Percentiles rank a stretch among this genome's conserved stretches.
phyloP scores from a whole-genome alignment of 1,140 invertebrate species.

The Harlomillsia oculata region DNA sequence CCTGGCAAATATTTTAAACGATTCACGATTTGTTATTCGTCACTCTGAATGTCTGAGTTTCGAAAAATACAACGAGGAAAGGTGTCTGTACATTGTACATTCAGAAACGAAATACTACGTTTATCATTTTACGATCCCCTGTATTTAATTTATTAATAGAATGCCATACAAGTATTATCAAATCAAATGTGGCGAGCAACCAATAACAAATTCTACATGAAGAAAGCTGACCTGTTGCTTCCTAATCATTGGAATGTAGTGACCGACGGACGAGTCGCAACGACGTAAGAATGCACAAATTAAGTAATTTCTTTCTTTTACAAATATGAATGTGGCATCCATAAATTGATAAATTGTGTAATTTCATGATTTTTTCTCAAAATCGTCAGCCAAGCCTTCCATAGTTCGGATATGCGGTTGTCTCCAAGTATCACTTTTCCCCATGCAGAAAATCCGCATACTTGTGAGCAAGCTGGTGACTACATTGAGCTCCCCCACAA shows the following conservation, averaged over 20 bases:
- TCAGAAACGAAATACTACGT: too few species aligned
- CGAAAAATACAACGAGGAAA: too few species aligned
- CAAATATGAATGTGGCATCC: neutral
- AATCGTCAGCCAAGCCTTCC: conserved; percentile 12
- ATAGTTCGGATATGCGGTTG: conserved; percentile 18
- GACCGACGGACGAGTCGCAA: neutral
- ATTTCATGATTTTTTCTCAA: too few species aligned
- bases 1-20: too few species aligned
- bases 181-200: conserved; percentile 8
- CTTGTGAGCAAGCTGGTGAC: conserved; percentile 21
- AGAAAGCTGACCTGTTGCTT: conserved; percentile 5
- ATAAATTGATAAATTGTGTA: too few species aligned
- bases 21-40: too few species aligned
- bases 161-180: neutral
- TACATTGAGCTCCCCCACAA: conserved; percentile 14
- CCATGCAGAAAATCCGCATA: conserved; percentile 18
- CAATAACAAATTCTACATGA: neutral
- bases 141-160: too few species aligned
- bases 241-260: conserved; percentile 9
- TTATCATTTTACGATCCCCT: too few species aligned
- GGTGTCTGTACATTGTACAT: too few species aligned
- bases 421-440: conserved; percentile 7
- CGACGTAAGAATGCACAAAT: neutral
- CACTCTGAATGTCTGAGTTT: too few species aligned
- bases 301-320: neutral